Percentiles rank a stretch among this genome's conserved stretches.
Conservation (phyloP, 2,797 vertebrate genomes). For the Crocodylus rhombifer region DNA sequence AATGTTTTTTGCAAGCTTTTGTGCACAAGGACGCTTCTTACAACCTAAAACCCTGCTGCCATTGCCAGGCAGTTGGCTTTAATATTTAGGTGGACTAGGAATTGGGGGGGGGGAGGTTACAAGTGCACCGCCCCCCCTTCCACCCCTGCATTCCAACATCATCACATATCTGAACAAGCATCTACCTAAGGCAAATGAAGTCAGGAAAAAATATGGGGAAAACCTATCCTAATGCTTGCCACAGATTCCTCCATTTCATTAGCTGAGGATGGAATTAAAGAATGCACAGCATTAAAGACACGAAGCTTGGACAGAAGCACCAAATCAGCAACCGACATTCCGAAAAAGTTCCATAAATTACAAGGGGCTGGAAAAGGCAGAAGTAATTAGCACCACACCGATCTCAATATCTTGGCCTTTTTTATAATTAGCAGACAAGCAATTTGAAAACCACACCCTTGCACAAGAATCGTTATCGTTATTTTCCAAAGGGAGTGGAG, state of each 20-base stretch:
- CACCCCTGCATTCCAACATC: not conserved
- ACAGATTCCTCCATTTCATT: not conserved
- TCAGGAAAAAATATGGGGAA: not conserved
- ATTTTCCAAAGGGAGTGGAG: slow-evolving; percentile 5
- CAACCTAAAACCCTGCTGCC: no score
- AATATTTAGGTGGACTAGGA: no score
- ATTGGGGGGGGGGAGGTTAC: no score
- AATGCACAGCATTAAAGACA: not conserved
- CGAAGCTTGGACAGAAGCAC: slow-evolving; percentile 27
- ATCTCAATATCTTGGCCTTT: slow-evolving; percentile 36
- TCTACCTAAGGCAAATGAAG: not conserved
- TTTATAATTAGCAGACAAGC: slow-evolving; percentile 37
- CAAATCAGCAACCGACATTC: slow-evolving; percentile 10
- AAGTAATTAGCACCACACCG: slow-evolving; percentile 8
- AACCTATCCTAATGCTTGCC: not conserved
- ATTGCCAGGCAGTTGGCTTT: no score
- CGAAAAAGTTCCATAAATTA: slow-evolving; percentile 29
- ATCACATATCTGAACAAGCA: not conserved
- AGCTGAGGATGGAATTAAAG: not conserved
- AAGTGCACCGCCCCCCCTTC: no score
- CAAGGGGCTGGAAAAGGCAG: not conserved
- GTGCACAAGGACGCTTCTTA: no score
- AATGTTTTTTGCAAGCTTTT: no score
- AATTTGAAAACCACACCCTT: slow-evolving; percentile 18
- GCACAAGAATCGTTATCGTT: not conserved